Evolutionary conservation across 1,140 invertebrate species (phyloP), one percentile per base, ranked within the genome.

Genomic region (Lerema accius): DNA sequence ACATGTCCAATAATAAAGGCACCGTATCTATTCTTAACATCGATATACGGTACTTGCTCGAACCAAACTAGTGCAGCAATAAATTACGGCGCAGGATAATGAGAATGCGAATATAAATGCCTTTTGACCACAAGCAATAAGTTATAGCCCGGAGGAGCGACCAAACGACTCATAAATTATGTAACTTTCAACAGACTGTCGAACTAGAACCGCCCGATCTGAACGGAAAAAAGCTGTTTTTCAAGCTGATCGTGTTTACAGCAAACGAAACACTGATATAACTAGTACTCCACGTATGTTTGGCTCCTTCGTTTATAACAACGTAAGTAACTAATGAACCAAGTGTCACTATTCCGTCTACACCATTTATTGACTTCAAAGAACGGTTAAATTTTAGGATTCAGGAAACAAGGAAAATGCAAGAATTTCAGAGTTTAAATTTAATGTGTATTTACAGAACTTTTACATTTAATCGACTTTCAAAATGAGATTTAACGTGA

Each of bases 101-200:
- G 51, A 55, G 51, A 56, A 56, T 56, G 40, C 40, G 23, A 56
- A 56, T 56, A 45, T 45, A 45, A 56, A 56, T 56, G 53, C 26
- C 40, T 32, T 26, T 28, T 23, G 40, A 26, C 14, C 53, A 45
- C 53, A 23, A 28, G 43, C 26, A 45, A 19, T 55, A 56, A 56
- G 13, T 56, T 56, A 56, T 56, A 56, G 53, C 53, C 28, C 45
- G 13, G 39, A 56, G 40, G 39, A 35, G 23, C 40, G 40, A 23
- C 42, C 23, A 26, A 58, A 58, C 14, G 13, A 58, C 53, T 58
- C 53, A 58, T 58, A 58, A 58, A 58, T 58, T 58, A 58, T 58
- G 40, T 58, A 58, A 28, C 40, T 23, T 26, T 58, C 15, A 45
- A 32, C 43, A 42, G 45, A 56, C 53, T 45, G 19, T 43, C 35